Conservation (phyloP, 92 coral and sea anemone species). For the Montipora capitata region DNA sequence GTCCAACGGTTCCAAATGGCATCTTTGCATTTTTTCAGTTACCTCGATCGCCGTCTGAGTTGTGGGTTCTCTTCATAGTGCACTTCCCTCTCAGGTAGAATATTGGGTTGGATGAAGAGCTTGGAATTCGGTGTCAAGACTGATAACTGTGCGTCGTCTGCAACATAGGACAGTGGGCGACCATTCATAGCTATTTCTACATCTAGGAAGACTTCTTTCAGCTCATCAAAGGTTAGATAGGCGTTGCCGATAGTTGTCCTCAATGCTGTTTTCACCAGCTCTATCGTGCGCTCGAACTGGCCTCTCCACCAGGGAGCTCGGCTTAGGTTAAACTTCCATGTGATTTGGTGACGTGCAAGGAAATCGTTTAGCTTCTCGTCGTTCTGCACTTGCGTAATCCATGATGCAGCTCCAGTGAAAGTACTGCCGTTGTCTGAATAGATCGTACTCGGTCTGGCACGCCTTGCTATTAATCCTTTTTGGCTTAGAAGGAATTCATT, state of each 20-base stretch:
- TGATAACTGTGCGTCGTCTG: neutral
- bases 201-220: neutral
- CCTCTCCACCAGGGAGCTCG: neutral
- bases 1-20: neutral
- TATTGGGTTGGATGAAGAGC: neutral
- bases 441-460: neutral
- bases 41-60: neutral
- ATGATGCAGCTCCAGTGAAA: neutral
- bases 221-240: too few relatives aligned
- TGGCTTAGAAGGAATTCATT: neutral
- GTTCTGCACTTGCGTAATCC: neutral
- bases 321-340: neutral
- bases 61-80: constrained; percentile 12
- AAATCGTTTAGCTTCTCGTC: constrained; percentile 20
- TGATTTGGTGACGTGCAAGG: neutral
- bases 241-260: neutral
- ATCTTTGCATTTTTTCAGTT: neutral
- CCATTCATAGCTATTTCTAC: neutral
- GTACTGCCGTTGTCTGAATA: constrained; percentile 8
- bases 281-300: constrained; percentile 16
- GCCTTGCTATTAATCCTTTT: constrained; percentile 10
- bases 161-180: neutral
- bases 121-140: neutral
- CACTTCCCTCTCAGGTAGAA: neutral
- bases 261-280: neutral